Conservation (phyloP, 2,797 vertebrate genomes). For the Gymnoscopelus braueri region DNA sequence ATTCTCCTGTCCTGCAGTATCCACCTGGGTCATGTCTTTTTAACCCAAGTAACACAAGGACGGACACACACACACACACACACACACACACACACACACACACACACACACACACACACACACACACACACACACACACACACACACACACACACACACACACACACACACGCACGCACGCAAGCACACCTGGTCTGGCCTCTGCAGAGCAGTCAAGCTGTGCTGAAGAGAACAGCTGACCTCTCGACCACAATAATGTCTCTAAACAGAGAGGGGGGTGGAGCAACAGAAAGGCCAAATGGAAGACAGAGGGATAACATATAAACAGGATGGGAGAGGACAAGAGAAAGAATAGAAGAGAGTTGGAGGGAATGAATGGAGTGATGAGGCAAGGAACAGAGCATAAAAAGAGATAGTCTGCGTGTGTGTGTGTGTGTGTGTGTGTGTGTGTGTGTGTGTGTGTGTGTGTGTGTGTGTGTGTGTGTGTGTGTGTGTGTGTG, state of each 20-base stretch:
- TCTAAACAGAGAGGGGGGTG: neutral
- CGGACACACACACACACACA: neutral
- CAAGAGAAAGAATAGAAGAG: conserved; percentile 16
- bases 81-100: conserved; percentile 38
- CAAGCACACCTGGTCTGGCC: conserved; percentile 15
- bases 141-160: conserved; percentile 18
- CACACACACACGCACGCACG: conserved; percentile 15
- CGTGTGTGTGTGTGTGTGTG: conserved; percentile 1
- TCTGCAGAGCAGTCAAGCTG: conserved; percentile 31
- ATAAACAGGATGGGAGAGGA: conserved; percentile 16
- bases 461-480: conserved; percentile 19
- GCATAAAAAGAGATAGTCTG: neutral
- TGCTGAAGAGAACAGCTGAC: conserved; percentile 41
- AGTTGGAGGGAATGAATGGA: neutral
- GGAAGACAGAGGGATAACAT: conserved; percentile 33
- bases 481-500: conserved; percentile 24
- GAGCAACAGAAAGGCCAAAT: conserved; percentile 27
- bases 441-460: neutral
- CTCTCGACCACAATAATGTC: conserved; percentile 34
- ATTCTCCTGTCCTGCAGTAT: conserved; percentile 39
- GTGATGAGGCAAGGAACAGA: neutral
- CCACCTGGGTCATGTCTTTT: conserved; percentile 64
- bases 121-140: conserved; percentile 17
- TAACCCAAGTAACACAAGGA: conserved; percentile 60
- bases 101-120: conserved; percentile 30